A percentile compares a stretch with the other conserved stretches of the same genome.
Conservation (phyloP, 2,888 invertebrate species). For the Pilophorus perplexus region DNA sequence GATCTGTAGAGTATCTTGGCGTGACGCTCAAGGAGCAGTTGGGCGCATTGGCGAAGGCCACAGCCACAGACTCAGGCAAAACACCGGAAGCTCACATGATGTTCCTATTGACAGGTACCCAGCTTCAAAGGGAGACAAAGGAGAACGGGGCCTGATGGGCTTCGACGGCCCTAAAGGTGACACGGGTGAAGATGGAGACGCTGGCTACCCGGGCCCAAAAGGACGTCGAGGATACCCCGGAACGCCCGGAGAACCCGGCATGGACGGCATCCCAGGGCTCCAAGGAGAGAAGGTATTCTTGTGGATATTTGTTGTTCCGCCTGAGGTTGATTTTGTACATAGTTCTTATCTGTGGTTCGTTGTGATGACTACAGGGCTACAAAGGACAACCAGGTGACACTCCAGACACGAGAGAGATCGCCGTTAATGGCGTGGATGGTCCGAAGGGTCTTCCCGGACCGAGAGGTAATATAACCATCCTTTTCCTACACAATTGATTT, state of each 20-base stretch:
- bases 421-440: slow-evolving; percentile 30
- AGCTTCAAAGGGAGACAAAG: too few relatives aligned
- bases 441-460: slow-evolving; percentile 47
- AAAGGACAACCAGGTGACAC: slow-evolving; percentile 33
- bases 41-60: too few relatives aligned
- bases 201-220: slow-evolving; percentile 56
- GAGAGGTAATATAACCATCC: background rate
- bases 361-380: slow-evolving; percentile 15
- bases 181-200: slow-evolving; percentile 57
- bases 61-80: too few relatives aligned
- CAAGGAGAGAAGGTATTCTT: slow-evolving; percentile 29
- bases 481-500: background rate
- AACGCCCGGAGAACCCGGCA: slow-evolving; percentile 37
- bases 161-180: slow-evolving; percentile 55
- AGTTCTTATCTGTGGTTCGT: background rate
- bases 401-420: background rate
- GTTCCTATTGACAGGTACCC: too few relatives aligned
- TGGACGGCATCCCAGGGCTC: slow-evolving; percentile 34
- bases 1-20: too few relatives aligned
- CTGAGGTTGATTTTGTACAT: background rate
- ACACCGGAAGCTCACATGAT: too few relatives aligned
- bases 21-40: too few relatives aligned
- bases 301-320: too few relatives aligned
- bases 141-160: slow-evolving; percentile 41
- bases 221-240: slow-evolving; percentile 50